phyloP scores from a whole-genome alignment of 2,113 vertebrate species.

The Muscicapa adusta region DNA sequence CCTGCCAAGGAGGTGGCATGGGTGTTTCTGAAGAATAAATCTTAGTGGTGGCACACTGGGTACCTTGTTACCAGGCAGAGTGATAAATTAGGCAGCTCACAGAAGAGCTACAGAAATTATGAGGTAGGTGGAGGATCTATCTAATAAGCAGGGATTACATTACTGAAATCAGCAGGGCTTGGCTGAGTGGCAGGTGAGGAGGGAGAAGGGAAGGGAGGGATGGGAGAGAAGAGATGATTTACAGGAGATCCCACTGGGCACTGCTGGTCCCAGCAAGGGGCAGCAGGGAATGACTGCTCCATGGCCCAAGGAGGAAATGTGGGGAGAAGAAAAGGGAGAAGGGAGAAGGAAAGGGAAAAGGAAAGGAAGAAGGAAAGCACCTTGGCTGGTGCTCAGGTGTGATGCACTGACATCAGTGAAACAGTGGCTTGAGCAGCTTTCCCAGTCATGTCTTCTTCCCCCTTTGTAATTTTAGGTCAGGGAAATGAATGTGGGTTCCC shows the following conservation, averaged over 20 bases:
- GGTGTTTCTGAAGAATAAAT: conserved; percentile 36
- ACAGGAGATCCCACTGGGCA: neutral
- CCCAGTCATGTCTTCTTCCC: neutral
- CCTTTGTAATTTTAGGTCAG: neutral
- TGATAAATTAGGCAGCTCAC: conserved; percentile 53
- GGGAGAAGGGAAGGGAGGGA: neutral
- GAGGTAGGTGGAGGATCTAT: conserved; percentile 51
- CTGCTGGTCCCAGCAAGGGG: neutral
- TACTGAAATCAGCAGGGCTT: conserved; percentile 27
- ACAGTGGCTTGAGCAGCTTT: neutral
- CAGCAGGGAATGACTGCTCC: neutral
- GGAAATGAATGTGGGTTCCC: neutral
- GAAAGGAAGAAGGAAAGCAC: neutral
- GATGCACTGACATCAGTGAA: neutral
- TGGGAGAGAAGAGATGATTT: neutral
- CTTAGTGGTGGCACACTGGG: neutral
- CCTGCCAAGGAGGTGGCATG: neutral
- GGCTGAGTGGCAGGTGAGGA: conserved; percentile 7
- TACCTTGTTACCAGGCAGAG: conserved; percentile 42
- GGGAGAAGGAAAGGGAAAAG: neutral
- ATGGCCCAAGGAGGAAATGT: too few relatives aligned
- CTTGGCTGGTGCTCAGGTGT: neutral
- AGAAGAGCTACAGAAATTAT: conserved; percentile 50
- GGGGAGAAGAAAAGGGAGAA: neutral
- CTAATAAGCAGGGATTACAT: conserved; percentile 54